phyloP scores from a whole-genome alignment of 2,797 vertebrate species.

The Melanogrammus aeglefinus region DNA sequence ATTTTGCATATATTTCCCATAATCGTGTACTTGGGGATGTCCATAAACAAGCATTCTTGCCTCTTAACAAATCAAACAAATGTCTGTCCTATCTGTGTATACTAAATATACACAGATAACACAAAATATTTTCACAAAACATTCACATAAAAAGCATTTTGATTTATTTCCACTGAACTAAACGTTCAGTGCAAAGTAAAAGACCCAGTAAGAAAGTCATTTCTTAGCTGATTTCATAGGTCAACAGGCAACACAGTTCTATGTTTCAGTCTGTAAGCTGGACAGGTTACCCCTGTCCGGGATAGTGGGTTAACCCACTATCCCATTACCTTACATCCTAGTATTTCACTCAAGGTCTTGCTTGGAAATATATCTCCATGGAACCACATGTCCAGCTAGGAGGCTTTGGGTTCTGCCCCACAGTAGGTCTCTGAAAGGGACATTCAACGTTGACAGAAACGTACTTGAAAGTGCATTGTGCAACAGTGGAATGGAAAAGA shows the following conservation, averaged over 20 bases:
- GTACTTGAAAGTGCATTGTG: not conserved
- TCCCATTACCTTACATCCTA: not conserved
- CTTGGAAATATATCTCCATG: not conserved
- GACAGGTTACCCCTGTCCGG: no score
- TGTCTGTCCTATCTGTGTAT: no score
- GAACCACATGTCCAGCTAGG: not conserved
- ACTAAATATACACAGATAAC: no score
- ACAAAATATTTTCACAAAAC: no score
- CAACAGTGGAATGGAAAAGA: slow-evolving; percentile 16
- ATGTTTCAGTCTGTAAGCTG: not conserved
- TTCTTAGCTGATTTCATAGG: not conserved
- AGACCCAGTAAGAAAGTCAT: no score
- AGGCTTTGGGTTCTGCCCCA: not conserved
- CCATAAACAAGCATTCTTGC: not conserved
- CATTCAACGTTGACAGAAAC: not conserved
- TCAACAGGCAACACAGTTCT: not conserved
- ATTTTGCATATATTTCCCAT: not conserved
- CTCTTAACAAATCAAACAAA: no score
- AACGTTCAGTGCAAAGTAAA: no score
- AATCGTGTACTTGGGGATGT: not conserved
- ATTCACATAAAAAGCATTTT: no score
- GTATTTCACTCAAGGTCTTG: not conserved
- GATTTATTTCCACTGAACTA: no score
- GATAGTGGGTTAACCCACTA: not conserved
- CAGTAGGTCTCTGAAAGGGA: not conserved